phyloP scores from a whole-genome alignment of 2,888 invertebrate species.

The Idaea straminata region DNA sequence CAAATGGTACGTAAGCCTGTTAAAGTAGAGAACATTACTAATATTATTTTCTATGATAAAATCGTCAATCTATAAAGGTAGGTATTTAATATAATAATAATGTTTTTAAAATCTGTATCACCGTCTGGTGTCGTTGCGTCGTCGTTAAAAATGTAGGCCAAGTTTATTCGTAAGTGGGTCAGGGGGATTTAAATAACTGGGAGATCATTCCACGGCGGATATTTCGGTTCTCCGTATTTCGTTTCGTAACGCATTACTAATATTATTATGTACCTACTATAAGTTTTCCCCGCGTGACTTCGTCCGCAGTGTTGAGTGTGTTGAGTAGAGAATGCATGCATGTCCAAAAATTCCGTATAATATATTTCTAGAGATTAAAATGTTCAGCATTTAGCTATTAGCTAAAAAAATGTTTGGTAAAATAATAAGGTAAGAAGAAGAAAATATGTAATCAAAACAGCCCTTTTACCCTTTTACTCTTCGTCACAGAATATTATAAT shows the following conservation, averaged over 20 bases:
- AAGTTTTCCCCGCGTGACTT: not conserved
- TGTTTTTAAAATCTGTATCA: conserved; percentile 22
- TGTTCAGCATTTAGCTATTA: too few species aligned
- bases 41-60: not conserved
- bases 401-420: too few species aligned
- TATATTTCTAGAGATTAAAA: too few species aligned
- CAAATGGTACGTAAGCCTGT: not conserved
- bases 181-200: conserved; percentile 60
- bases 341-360: too few species aligned
- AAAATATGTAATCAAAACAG: too few species aligned
- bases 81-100: conserved; percentile 9
- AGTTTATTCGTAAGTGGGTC: conserved; percentile 68
- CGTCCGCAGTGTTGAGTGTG: too few species aligned
- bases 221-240: conserved; percentile 45
- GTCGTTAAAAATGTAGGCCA: conserved; percentile 60
- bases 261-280: not conserved
- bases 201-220: conserved; percentile 53
- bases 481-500: too few species aligned
- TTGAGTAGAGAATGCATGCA: too few species aligned
- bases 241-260: conserved; percentile 14
- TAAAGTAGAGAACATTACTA: not conserved
- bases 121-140: conserved; percentile 32
- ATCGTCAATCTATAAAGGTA: not conserved
- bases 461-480: too few species aligned
- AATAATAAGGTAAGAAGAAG: too few species aligned